phyloP scores from a whole-genome alignment of 2,888 invertebrate species.

The Xestia xanthographa region DNA sequence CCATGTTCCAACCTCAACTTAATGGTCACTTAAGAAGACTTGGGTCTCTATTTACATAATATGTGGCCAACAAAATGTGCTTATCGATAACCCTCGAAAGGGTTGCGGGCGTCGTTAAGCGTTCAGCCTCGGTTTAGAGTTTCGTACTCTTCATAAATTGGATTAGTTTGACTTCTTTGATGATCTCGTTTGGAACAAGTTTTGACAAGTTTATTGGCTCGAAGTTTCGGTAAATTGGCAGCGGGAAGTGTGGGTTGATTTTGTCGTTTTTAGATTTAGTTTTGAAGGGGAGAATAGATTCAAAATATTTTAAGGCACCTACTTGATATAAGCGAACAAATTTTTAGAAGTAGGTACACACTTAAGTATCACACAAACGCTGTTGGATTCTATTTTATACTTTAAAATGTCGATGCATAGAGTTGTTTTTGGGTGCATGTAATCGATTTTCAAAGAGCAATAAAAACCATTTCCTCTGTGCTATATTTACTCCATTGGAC shows the following conservation, averaged over 20 bases:
- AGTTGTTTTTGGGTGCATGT: neutral
- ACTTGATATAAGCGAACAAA: neutral
- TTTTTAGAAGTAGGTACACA: neutral
- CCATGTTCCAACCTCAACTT: neutral
- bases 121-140: slow-evolving; percentile 31
- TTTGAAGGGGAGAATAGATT: neutral
- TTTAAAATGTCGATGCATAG: neutral
- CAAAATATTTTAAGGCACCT: neutral
- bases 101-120: slow-evolving; percentile 38
- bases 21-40: slow-evolving; percentile 34
- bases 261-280: neutral
- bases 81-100: slow-evolving; percentile 44
- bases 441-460: neutral
- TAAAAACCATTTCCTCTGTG: neutral
- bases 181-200: slow-evolving; percentile 45
- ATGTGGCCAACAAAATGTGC: slow-evolving; percentile 34
- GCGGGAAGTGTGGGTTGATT: slow-evolving; percentile 15
- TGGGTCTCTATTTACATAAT: slow-evolving; percentile 39
- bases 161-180: slow-evolving; percentile 57
- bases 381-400: no score
- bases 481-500: neutral
- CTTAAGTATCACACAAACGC: neutral
- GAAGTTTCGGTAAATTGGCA: slow-evolving; percentile 38
- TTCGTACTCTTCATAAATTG: slow-evolving; percentile 46
- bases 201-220: slow-evolving; percentile 51